phyloP scores from a whole-genome alignment of 2,113 vertebrate genomes.

The Anoura caudifer region DNA sequence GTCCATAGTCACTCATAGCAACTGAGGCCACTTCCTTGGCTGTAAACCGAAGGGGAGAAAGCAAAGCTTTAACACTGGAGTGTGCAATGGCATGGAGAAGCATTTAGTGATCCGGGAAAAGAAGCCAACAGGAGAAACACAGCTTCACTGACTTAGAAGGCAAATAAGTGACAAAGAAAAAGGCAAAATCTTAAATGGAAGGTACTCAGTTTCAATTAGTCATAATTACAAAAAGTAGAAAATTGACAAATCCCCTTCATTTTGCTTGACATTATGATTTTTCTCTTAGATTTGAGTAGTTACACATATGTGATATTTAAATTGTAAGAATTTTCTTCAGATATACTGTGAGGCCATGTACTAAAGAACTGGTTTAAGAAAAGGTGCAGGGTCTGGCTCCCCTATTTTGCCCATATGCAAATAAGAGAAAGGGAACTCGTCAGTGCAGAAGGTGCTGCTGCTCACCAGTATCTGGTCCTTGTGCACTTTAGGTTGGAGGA shows the following conservation, averaged over 20 bases:
- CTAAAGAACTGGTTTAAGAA: background rate
- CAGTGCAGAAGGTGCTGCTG: background rate
- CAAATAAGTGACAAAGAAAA: background rate
- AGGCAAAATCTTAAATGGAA: background rate
- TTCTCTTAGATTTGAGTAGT: background rate
- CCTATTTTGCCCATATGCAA: background rate
- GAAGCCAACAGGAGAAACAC: background rate
- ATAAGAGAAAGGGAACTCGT: background rate
- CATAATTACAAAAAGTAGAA: background rate
- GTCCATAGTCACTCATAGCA: background rate
- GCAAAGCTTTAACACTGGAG: background rate
- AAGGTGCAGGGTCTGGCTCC: background rate
- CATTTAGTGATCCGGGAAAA: background rate
- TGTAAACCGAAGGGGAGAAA: background rate
- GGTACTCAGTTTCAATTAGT: background rate
- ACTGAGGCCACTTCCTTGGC: background rate
- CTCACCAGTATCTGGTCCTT: background rate
- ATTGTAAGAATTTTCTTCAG: background rate
- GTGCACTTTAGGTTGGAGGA: background rate
- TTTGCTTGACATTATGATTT: background rate
- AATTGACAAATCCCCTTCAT: background rate
- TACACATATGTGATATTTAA: background rate
- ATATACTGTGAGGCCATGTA: background rate
- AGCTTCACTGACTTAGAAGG: background rate
- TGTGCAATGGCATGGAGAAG: background rate